Conservation (phyloP, 2,797 vertebrate genomes). For the Erethizon dorsatum region DNA sequence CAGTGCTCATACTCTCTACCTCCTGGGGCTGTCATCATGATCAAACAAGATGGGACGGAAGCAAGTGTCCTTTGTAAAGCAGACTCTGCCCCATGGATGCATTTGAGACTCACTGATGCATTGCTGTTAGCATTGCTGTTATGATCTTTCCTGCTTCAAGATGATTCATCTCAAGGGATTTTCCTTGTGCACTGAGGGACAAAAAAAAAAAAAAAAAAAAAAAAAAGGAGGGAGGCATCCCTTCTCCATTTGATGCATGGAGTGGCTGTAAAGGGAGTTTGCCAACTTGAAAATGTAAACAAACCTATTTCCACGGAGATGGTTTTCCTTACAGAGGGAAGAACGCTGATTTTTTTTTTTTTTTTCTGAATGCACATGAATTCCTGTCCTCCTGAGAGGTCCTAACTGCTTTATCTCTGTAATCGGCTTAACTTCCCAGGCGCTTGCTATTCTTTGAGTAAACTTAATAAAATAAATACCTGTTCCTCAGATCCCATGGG, state of each 20-base stretch:
- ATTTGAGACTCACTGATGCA: slow-evolving; percentile 53
- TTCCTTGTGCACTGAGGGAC: slow-evolving; percentile 17
- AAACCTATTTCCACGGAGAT: slow-evolving; percentile 68
- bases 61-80: slow-evolving; percentile 60
- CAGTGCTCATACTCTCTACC: slow-evolving; percentile 28
- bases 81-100: not conserved
- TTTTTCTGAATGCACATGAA: slow-evolving; percentile 55
- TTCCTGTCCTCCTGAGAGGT: slow-evolving; percentile 58
- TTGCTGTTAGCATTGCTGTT: slow-evolving; percentile 66
- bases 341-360: slow-evolving; percentile 6
- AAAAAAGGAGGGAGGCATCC: not conserved
- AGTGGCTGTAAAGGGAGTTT: slow-evolving; percentile 49
- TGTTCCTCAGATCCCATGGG: slow-evolving; percentile 40
- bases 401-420: slow-evolving; percentile 65
- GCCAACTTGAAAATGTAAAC: slow-evolving; percentile 67
- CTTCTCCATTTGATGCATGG: slow-evolving; percentile 47
- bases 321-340: slow-evolving; percentile 60
- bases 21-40: slow-evolving; percentile 66
- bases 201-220: not conserved
- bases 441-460: slow-evolving; percentile 58
- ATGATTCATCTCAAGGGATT: slow-evolving; percentile 55
- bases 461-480: slow-evolving; percentile 70
- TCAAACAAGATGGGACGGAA: slow-evolving; percentile 66
- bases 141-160: slow-evolving; percentile 39
- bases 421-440: slow-evolving; percentile 68